Conservation (phyloP, 53 echinoderm and acorn worm genomes). For the Zoroaster sp. region DNA sequence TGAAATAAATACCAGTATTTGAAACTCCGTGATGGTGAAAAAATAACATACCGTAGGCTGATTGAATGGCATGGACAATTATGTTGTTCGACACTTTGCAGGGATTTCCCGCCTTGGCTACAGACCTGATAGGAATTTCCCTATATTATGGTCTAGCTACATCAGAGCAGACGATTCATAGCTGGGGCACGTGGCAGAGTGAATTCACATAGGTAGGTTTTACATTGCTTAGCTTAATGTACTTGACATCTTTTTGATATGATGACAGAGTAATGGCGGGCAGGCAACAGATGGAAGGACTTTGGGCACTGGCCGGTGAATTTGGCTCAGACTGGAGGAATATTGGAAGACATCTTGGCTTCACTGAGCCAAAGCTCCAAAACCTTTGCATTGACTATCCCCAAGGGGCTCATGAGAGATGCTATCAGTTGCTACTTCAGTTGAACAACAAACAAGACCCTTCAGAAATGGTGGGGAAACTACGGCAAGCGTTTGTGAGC, state of each 20-base stretch:
- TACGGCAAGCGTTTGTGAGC: neutral
- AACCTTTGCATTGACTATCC: slow-evolving; percentile 33
- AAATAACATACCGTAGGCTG: no score
- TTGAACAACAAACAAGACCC: slow-evolving; percentile 5
- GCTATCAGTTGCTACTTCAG: slow-evolving; percentile 50
- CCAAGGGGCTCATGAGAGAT: neutral
- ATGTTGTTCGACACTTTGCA: no score
- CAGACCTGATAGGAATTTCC: no score
- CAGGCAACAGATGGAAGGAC: slow-evolving; percentile 2
- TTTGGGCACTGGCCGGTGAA: slow-evolving; percentile 10
- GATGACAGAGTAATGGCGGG: neutral
- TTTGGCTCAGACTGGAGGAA: neutral
- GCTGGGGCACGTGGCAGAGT: no score
- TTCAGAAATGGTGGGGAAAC: neutral
- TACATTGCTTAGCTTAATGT: no score
- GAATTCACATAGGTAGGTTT: no score
- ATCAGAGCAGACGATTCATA: no score
- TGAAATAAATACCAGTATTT: no score
- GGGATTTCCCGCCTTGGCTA: no score
- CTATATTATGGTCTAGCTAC: no score
- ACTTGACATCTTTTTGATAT: neutral
- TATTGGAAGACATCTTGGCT: neutral
- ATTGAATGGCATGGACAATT: no score
- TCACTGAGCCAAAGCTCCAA: slow-evolving; percentile 22
- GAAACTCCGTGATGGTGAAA: no score